Percentiles rank a stretch among this genome's conserved stretches.
phyloP scores from a whole-genome alignment of 2,888 invertebrate genomes.

The Chrysopilus asiliformis region DNA sequence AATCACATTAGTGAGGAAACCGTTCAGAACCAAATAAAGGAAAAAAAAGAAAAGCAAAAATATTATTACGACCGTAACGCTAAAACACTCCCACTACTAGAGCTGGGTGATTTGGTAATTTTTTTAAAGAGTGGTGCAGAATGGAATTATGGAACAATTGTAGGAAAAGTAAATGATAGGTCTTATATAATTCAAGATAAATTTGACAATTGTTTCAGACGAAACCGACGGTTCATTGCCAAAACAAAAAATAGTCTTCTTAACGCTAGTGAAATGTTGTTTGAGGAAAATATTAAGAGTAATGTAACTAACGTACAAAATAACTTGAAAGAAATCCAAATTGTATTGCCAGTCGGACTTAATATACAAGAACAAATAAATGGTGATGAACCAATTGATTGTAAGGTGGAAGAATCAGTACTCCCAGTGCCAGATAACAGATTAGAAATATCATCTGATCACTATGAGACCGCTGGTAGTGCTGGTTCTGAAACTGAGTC shows the following conservation, averaged over 20 bases:
- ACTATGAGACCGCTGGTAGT: neutral
- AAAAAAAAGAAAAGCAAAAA: constrained; percentile 13
- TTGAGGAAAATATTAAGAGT: neutral
- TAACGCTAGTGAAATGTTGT: neutral
- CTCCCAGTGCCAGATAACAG: too few relatives aligned
- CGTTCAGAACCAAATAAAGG: constrained; percentile 11
- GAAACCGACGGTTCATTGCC: constrained; percentile 9
- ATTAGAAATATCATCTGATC: neutral
- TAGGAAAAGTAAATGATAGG: constrained; percentile 10
- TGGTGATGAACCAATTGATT: neutral
- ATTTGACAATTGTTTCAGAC: constrained; percentile 8
- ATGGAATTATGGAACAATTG: constrained; percentile 6
- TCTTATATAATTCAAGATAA: constrained; percentile 12
- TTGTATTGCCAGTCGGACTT: neutral
- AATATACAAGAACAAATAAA: neutral
- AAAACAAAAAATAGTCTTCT: too few relatives aligned
- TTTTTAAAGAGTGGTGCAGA: neutral
- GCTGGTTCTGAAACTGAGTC: neutral
- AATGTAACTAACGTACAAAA: neutral
- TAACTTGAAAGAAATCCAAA: neutral
- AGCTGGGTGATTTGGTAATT: neutral
- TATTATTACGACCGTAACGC: constrained; percentile 13
- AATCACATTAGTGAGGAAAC: constrained; percentile 7
- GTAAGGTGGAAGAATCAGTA: neutral
- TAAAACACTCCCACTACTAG: constrained; percentile 10